Percentiles rank a stretch among this genome's conserved stretches.
Conservation (phyloP, 2,797 vertebrate genomes). For the Sebastes oblongus region DNA sequence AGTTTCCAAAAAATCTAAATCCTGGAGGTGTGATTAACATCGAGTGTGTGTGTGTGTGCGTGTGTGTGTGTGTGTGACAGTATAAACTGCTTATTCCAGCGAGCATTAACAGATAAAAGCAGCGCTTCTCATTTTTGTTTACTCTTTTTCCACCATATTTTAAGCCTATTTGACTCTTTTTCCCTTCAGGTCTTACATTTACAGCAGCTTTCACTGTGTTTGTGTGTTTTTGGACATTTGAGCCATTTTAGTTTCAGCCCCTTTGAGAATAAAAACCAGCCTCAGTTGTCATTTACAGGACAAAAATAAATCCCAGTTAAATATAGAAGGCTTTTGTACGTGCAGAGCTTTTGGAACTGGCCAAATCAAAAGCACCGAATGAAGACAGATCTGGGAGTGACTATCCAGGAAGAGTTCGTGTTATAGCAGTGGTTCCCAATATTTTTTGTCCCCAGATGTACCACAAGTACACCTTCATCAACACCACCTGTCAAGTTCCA, state of each 20-base stretch:
- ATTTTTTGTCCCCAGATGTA: neutral
- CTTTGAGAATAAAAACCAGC: constrained; percentile 4
- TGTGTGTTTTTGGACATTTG: constrained; percentile 1
- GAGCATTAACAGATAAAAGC: constrained; percentile 38
- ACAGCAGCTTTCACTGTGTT: neutral
- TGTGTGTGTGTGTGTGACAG: neutral
- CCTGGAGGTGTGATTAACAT: constrained; percentile 51
- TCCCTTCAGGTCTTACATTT: constrained; percentile 1
- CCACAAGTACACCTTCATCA: neutral
- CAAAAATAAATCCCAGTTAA: constrained; percentile 26
- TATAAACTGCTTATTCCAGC: constrained; percentile 16
- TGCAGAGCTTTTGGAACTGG: neutral
- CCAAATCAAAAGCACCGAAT: neutral
- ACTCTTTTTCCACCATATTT: neutral
- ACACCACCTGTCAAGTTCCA: no score
- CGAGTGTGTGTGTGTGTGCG: neutral
- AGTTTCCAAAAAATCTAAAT: constrained; percentile 30
- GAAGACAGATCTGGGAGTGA: neutral
- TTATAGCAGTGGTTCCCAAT: neutral
- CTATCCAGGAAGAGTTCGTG: neutral
- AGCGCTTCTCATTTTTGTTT: neutral
- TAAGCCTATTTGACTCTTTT: constrained; percentile 12
- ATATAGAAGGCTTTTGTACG: constrained; percentile 8
- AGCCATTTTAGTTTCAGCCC: constrained; percentile 1
- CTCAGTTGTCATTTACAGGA: constrained; percentile 5